Evolutionary conservation across 2,888 invertebrate genomes (phyloP).

Genomic region (Eudiplozoon nipponicum): DNA sequence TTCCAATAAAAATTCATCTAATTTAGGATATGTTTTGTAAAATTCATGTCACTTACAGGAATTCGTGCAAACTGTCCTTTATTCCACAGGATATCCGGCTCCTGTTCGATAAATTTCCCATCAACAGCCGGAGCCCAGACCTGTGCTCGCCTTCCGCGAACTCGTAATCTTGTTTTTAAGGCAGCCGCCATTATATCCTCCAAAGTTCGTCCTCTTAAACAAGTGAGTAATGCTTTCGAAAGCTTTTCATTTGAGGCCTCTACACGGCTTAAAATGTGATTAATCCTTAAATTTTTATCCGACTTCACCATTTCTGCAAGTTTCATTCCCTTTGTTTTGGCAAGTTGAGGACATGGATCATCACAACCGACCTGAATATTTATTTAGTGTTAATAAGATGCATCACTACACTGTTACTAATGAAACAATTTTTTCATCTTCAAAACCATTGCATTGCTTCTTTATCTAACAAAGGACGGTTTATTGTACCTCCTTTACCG

Average conservation of each 20-base stretch:
- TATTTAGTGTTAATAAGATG: too few species aligned
- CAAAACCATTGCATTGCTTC: too few species aligned
- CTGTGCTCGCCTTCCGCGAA: constrained; percentile 9
- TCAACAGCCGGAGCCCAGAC: constrained; percentile 14
- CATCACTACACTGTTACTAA: too few species aligned
- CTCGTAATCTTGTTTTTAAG: constrained; percentile 1
- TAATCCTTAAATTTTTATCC: not conserved
- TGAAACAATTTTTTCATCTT: too few species aligned
- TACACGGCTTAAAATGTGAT: constrained; percentile 3
- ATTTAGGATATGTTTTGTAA: not conserved
- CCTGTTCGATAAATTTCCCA: constrained; percentile 18
- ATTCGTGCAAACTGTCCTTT: constrained; percentile 21
- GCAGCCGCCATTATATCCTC: constrained; percentile 18
- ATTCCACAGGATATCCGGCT: constrained; percentile 21
- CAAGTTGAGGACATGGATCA: too few species aligned
- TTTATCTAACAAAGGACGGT: too few species aligned
- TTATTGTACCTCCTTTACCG: too few species aligned
- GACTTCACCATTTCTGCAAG: too few species aligned
- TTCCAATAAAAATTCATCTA: too few species aligned
- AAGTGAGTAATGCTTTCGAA: constrained; percentile 18
- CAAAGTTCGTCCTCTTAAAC: constrained; percentile 18
- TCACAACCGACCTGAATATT: too few species aligned
- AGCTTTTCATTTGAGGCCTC: constrained; percentile 3
- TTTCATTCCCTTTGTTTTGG: too few species aligned
- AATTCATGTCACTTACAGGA: not conserved